phyloP scores from a whole-genome alignment of 2,888 invertebrate genomes.

The Drosophila phalerata region DNA sequence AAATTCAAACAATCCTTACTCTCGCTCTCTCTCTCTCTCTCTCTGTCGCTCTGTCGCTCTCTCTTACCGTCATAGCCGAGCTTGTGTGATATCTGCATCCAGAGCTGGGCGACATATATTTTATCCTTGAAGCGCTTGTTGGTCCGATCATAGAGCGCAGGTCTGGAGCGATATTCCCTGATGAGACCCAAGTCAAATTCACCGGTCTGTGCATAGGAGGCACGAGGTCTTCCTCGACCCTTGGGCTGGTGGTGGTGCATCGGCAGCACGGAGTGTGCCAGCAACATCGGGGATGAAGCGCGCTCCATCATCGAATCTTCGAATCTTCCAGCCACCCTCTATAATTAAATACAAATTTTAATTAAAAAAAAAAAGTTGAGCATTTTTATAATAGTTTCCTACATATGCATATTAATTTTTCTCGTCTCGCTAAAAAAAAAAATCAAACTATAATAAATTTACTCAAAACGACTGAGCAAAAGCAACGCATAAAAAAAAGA shows the following conservation, averaged over 20 bases:
- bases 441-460: constrained; percentile 8
- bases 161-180: constrained; percentile 83
- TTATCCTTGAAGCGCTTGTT: constrained; percentile 84
- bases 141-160: constrained; percentile 84
- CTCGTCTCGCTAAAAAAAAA: constrained; percentile 4
- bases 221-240: constrained; percentile 81
- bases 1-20: background rate
- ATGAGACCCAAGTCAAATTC: constrained; percentile 85
- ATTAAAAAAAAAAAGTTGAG: background rate
- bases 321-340: background rate
- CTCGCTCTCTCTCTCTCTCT: constrained; percentile 27
- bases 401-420: background rate
- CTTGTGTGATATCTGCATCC: constrained; percentile 84
- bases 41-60: background rate
- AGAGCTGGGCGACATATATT: constrained; percentile 80
- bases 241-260: constrained; percentile 40
- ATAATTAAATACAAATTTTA: constrained; percentile 4
- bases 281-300: constrained; percentile 37
- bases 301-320: constrained; percentile 31
- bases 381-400: background rate
- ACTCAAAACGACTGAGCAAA: constrained; percentile 14
- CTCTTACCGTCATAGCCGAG: constrained; percentile 84
- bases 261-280: constrained; percentile 14
- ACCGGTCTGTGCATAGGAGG: constrained; percentile 82
- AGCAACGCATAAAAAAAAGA: constrained; percentile 32